Percentiles rank a stretch among this genome's conserved stretches.
These are phyloP conservation scores for Toxostoma redivivum DNA, from an alignment of 2,113 vertebrate genomes.

Conservation along the genomic window DNA sequence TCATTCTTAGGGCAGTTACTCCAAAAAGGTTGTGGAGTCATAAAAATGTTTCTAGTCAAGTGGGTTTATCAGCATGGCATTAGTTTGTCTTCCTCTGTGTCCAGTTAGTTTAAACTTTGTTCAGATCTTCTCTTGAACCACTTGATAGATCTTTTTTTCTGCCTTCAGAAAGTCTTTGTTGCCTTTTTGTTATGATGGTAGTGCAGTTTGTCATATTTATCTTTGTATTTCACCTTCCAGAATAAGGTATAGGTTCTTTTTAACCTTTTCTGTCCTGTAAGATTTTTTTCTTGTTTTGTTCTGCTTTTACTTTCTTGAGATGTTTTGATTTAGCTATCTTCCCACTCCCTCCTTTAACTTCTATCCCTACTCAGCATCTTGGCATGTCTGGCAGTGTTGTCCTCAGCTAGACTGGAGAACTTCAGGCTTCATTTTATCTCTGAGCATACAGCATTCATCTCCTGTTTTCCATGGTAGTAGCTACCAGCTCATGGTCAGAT, in stretches of 20 bases:
- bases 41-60: not conserved
- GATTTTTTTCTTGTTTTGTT: not conserved
- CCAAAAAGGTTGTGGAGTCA: not conserved
- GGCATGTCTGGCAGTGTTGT: not conserved
- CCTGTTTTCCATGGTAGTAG: not conserved
- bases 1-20: not conserved
- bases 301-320: not conserved
- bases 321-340: not conserved
- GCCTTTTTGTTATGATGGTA: not conserved
- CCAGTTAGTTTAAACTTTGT: not conserved
- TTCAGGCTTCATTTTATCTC: not conserved
- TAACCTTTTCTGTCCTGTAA: not conserved
- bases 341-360: not conserved
- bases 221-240: not conserved
- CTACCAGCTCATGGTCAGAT: accelerated
- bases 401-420: not conserved
- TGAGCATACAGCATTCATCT: not conserved
- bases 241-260: not conserved
- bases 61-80: not conserved
- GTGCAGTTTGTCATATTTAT: not conserved
- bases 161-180: not conserved
- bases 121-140: not conserved
- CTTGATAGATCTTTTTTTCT: not conserved
- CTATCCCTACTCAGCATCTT: not conserved
- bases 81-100: not conserved